A percentile compares a stretch with the other conserved stretches of the same genome.
Evolutionary conservation across 2,888 invertebrate genomes (phyloP).

Genomic region (Heteromurus nitidus): DNA sequence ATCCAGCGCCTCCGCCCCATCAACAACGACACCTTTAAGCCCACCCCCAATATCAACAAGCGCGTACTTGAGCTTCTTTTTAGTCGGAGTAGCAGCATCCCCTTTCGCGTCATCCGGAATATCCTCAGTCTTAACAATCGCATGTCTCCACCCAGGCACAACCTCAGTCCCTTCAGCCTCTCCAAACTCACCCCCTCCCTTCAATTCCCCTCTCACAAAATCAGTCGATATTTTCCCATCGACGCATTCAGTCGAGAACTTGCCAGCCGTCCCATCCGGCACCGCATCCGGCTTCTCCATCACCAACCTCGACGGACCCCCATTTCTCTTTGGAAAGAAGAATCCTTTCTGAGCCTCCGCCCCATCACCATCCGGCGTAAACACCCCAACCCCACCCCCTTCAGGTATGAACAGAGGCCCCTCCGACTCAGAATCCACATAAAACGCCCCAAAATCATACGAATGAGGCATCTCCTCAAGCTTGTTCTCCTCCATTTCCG

Average conservation of each 20-base stretch:
- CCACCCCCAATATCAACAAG: slow-evolving; percentile 31
- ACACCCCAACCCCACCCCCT: background rate
- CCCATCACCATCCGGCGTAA: background rate
- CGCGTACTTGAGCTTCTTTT: slow-evolving; percentile 14
- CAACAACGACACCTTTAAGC: slow-evolving; percentile 25
- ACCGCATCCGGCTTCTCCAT: background rate
- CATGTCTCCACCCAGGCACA: slow-evolving; percentile 10
- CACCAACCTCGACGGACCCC: background rate
- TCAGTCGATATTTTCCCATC: background rate
- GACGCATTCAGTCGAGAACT: background rate
- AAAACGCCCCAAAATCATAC: background rate
- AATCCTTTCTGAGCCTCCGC: background rate
- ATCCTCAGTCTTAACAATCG: background rate
- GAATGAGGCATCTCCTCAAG: slow-evolving; percentile 1
- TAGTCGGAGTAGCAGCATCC: background rate
- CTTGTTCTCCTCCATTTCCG: background rate
- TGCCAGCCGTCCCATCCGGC: slow-evolving; percentile 16
- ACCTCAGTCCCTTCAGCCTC: background rate
- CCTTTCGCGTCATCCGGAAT: background rate
- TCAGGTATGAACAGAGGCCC: slow-evolving; percentile 43
- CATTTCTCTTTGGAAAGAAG: background rate
- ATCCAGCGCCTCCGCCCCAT: slow-evolving; percentile 13
- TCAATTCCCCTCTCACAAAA: background rate
- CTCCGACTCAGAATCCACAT: background rate
- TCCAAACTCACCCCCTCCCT: background rate